phyloP scores from a whole-genome alignment of 1,140 invertebrate species.

The Cotesia glomerata region DNA sequence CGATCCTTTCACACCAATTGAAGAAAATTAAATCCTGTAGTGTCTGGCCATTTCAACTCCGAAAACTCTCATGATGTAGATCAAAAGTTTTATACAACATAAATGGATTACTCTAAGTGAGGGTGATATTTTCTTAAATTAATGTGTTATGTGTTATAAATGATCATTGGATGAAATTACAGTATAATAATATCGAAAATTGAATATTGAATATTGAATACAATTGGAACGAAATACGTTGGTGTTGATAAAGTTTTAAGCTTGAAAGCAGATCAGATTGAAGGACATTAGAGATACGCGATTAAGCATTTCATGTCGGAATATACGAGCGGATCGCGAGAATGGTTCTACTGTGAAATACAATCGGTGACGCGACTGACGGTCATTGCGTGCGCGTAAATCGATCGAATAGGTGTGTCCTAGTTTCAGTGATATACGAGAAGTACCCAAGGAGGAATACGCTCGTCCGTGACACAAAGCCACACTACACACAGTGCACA shows the following conservation, averaged over 20 bases:
- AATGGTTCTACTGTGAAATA: constrained; percentile 30
- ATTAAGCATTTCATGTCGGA: not conserved
- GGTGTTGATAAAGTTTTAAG: not conserved
- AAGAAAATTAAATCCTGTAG: too few relatives aligned
- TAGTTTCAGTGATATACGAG: constrained; percentile 27
- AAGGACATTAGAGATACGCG: not conserved
- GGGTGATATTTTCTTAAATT: too few relatives aligned
- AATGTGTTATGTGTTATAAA: too few relatives aligned
- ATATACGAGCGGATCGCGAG: constrained; percentile 21
- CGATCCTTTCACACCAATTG: too few relatives aligned
- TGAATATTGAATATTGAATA: too few relatives aligned
- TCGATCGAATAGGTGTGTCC: constrained; percentile 33
- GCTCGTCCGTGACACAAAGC: constrained; percentile 14
- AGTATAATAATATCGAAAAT: too few relatives aligned
- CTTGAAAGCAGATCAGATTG: not conserved
- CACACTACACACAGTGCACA: constrained; percentile 14
- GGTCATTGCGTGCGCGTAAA: constrained; percentile 34
- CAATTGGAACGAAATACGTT: too few relatives aligned
- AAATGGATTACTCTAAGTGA: too few relatives aligned
- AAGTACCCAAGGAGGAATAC: constrained; percentile 20
- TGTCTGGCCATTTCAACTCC: too few relatives aligned
- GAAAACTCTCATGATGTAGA: too few relatives aligned
- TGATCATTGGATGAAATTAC: too few relatives aligned
- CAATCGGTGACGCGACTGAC: constrained; percentile 32
- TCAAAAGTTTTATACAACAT: too few relatives aligned